Evolutionary conservation across 2,888 invertebrate genomes (phyloP).

Genomic region (Beris chalybata): DNA sequence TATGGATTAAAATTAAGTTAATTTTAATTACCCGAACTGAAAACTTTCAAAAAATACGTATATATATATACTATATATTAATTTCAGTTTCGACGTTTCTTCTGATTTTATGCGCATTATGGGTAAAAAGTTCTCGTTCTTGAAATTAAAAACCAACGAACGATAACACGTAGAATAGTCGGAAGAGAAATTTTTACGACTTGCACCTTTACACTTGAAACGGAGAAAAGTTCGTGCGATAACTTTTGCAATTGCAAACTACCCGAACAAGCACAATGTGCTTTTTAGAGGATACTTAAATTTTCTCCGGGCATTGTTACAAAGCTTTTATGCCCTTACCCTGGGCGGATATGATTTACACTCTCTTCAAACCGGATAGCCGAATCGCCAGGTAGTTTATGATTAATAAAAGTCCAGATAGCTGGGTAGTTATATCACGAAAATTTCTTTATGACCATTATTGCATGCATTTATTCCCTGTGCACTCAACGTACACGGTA

Average conservation of each 20-base stretch:
- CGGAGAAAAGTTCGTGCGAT: constrained; percentile 4
- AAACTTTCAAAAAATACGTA: no score
- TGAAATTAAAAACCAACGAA: no score
- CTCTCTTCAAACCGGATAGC: neutral
- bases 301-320: constrained; percentile 5
- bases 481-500: no score
- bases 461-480: neutral
- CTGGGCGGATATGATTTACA: constrained; percentile 12
- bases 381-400: constrained; percentile 3
- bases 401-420: constrained; percentile 24
- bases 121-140: no score
- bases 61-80: no score
- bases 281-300: constrained; percentile 21
- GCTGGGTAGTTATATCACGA: neutral
- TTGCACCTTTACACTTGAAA: constrained; percentile 21
- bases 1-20: no score
- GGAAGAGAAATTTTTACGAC: constrained; percentile 16
- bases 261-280: constrained; percentile 29
- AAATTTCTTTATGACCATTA: constrained; percentile 1
- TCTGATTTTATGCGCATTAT: no score
- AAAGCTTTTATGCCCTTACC: constrained; percentile 4
- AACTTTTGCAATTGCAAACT: constrained; percentile 22
- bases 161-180: neutral
- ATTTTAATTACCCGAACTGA: no score
- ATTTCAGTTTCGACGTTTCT: no score